Evolutionary conservation across 1,140 invertebrate species (phyloP).

Genomic region (Mesaphorura yosii): DNA sequence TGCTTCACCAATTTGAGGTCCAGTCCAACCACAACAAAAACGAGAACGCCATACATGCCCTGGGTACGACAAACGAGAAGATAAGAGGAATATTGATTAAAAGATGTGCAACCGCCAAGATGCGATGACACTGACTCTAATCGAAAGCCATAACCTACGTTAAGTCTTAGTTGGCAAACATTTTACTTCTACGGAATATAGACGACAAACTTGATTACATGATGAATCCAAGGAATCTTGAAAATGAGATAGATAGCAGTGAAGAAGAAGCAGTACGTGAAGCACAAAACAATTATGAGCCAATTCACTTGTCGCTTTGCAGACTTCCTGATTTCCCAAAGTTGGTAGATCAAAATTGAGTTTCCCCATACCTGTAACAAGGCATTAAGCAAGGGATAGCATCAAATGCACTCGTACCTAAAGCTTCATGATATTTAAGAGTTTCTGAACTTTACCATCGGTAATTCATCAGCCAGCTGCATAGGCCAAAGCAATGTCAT

Average conservation of each 20-base stretch:
- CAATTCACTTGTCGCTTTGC: conserved; percentile 28
- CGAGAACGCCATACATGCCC: conserved; percentile 35
- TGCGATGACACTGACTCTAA: too few relatives aligned
- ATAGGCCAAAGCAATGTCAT: conserved; percentile 41
- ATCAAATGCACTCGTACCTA: background rate
- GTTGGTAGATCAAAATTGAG: conserved; percentile 29
- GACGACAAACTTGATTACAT: conserved; percentile 23
- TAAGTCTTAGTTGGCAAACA: background rate
- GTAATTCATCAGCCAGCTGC: conserved; percentile 41
- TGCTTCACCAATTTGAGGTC: conserved; percentile 32
- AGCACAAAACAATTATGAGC: conserved; percentile 28
- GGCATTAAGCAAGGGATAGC: conserved; percentile 10
- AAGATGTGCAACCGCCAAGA: too few relatives aligned
- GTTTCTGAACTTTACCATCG: conserved; percentile 39
- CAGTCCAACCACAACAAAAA: conserved; percentile 32
- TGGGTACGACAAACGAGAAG: conserved; percentile 16
- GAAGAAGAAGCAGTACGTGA: conserved; percentile 34
- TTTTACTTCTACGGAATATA: background rate
- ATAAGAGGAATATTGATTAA: too few relatives aligned
- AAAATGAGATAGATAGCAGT: conserved; percentile 34
- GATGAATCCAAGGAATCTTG: conserved; percentile 35
- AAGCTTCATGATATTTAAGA: too few relatives aligned
- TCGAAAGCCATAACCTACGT: too few relatives aligned
- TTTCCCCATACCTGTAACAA: conserved; percentile 27
- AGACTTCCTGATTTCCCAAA: conserved; percentile 29